Evolutionary conservation across 2,888 invertebrate genomes (phyloP).

Genomic region (Melanophora roralis): DNA sequence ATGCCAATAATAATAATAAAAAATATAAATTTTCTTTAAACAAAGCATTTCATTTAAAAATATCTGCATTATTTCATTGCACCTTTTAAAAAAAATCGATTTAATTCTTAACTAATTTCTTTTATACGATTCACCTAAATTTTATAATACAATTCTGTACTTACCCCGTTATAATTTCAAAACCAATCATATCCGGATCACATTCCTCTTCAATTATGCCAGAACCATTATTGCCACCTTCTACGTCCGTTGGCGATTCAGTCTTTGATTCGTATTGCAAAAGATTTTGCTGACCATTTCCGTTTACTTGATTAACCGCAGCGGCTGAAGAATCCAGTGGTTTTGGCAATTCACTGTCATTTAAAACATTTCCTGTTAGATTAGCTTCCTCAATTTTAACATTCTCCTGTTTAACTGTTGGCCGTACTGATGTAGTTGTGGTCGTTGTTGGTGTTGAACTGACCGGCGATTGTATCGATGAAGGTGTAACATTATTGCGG

Average conservation of each 20-base stretch:
- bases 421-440: slow-evolving; percentile 48
- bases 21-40: too few species aligned
- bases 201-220: slow-evolving; percentile 82
- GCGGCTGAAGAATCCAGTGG: slow-evolving; percentile 66
- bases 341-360: slow-evolving; percentile 73
- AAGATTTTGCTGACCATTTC: slow-evolving; percentile 53
- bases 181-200: slow-evolving; percentile 93
- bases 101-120: neutral
- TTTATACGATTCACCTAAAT: neutral
- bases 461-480: slow-evolving; percentile 65
- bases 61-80: too few species aligned
- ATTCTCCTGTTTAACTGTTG: slow-evolving; percentile 50
- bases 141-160: slow-evolving; percentile 63
- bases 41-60: too few species aligned
- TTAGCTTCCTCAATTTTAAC: slow-evolving; percentile 65
- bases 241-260: slow-evolving; percentile 67
- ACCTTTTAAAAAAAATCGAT: too few species aligned
- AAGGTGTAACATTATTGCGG: slow-evolving; percentile 74
- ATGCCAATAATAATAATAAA: too few species aligned
- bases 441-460: slow-evolving; percentile 55
- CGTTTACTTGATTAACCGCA: slow-evolving; percentile 41
- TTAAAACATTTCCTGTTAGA: slow-evolving; percentile 61
- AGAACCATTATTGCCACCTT: slow-evolving; percentile 42
- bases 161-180: slow-evolving; percentile 93
- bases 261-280: slow-evolving; percentile 71